These are phyloP conservation scores for Lytechinus pictus DNA, from an alignment of 35 echinoderm and acorn worm genomes.

Conservation along the genomic window DNA sequence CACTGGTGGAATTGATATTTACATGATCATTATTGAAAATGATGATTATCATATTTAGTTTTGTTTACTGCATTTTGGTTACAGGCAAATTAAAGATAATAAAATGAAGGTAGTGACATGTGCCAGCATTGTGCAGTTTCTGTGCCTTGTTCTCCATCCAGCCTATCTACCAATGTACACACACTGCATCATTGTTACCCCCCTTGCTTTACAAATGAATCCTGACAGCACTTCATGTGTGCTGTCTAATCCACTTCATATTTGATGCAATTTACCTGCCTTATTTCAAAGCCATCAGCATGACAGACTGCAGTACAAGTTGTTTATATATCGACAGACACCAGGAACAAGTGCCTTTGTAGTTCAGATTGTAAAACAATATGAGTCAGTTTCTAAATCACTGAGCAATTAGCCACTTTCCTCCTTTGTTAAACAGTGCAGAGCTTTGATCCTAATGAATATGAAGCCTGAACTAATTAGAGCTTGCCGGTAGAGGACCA, in stretches of 20 bases:
- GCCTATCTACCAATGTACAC: background rate
- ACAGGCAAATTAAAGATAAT: no score
- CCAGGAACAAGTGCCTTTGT: background rate
- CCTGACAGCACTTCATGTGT: background rate
- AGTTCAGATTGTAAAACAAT: background rate
- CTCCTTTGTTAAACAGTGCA: background rate
- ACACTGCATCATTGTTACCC: background rate
- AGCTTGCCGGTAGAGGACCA: no score
- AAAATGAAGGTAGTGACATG: no score
- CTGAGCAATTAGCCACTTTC: background rate
- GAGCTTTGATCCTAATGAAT: background rate
- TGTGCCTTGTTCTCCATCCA: background rate
- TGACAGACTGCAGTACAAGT: background rate
- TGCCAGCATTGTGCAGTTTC: background rate
- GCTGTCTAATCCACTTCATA: background rate
- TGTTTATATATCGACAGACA: background rate
- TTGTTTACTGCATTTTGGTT: no score
- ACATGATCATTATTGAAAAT: no score
- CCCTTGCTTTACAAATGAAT: background rate
- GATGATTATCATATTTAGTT: no score
- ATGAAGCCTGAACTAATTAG: background rate
- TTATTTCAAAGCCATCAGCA: background rate
- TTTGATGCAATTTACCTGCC: background rate
- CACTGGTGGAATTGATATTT: no score
- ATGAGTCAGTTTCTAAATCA: conserved; percentile 1